Base-by-base conservation (phyloP, 1,140 invertebrate species). In the Rhopalosiphum padi region DNA sequence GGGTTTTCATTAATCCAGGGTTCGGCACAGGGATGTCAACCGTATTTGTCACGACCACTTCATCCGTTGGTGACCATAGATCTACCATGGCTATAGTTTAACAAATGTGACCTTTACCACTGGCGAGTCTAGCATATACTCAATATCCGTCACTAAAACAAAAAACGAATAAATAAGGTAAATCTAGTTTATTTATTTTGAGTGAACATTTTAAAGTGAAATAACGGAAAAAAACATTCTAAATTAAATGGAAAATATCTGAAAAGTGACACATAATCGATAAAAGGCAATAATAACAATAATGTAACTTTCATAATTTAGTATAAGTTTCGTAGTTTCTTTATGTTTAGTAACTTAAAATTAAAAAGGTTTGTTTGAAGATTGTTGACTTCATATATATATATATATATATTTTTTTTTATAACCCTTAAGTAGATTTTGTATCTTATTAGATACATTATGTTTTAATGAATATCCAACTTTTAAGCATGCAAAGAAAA, bases 1-100 rank as follows among this genome's bases (percentile, higher is more conserved):
- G 91, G 82, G 77, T 93, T 93, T 93, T 93, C 91, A 93, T 93
- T 93, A 93, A 93, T 93, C 91, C 48, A 68, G n/a, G 82, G 60
- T 93, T 93, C 82, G 91, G 77, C 48, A 68, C 91, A 18, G 46
- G 82, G 77, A 93, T 68, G 91, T 93, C 91, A 93, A 93, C 48
- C 91, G 91, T 93, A 93, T 93, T 93, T 93, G 91, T 93, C 91
- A 93, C 82, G 53, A 77, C 68, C 41, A 51, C 91, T 82, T 92
- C 91, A 51, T 92, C 91, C 91, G 35, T 93, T 51, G 48, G 21
- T 41, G 77, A 43, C 60, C 91, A 51, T 93, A 51, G 46, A 48
- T 85, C 68, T 53, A 51, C 35, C n/a, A n/a, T 37, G 82, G 55
- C 41, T 83, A 82, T 51, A 51, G 48, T 55, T 93, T 93, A 93